A percentile compares a stretch with the other conserved stretches of the same genome.
Conservation (phyloP, 2,797 vertebrate species). For the Buphagus erythrorhynchus region DNA sequence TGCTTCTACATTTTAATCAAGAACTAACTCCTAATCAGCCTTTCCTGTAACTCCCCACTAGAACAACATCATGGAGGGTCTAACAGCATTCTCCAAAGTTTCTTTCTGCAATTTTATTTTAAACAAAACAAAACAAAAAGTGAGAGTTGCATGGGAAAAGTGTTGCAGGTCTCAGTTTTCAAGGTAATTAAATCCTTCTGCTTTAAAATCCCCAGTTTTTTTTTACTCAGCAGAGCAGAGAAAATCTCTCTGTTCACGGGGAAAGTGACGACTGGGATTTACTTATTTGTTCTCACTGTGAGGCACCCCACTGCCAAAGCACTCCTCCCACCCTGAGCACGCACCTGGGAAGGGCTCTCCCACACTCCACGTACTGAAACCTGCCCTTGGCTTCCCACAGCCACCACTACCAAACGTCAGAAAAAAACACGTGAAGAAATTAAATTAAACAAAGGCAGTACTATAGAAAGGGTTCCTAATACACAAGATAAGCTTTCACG, state of each 20-base stretch:
- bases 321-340: neutral
- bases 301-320: neutral
- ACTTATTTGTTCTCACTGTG: fast-evolving
- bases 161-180: neutral
- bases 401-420: neutral
- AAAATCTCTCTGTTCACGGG: neutral
- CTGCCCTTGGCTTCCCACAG: neutral
- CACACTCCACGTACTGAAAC: fast-evolving
- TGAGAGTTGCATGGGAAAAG: neutral
- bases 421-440: neutral
- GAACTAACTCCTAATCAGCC: neutral
- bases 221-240: neutral
- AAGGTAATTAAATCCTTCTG: neutral
- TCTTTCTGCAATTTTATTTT: neutral
- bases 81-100: neutral
- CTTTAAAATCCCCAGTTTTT: neutral
- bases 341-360: neutral
- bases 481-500: neutral
- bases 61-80: neutral
- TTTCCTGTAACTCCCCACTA: neutral
- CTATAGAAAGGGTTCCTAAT: neutral
- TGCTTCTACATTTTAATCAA: neutral
- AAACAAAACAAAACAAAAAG: neutral
- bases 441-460: constrained; percentile 44
- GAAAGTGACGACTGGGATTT: neutral